phyloP scores from a whole-genome alignment of 2,113 vertebrate genomes.

The Meleagris gallopavo region DNA sequence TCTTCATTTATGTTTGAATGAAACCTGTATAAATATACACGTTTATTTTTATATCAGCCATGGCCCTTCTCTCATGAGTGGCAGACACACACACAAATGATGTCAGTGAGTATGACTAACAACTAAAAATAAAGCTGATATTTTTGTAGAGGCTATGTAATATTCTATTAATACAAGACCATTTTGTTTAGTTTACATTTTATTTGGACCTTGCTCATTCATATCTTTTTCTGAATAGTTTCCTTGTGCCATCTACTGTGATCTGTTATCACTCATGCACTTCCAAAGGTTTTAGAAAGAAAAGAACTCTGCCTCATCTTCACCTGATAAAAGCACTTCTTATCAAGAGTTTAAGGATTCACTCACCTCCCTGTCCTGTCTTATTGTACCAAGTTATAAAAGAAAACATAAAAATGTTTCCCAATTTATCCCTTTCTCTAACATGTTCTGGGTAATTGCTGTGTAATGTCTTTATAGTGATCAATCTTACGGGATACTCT shows the following conservation, averaged over 20 bases:
- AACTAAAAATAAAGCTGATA: conserved; percentile 54
- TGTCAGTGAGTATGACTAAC: conserved; percentile 72
- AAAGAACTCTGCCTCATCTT: neutral
- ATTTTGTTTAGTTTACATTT: conserved; percentile 39
- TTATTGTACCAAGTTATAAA: conserved; percentile 45
- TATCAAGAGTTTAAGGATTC: neutral
- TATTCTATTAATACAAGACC: conserved; percentile 26
- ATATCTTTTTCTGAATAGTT: conserved; percentile 31
- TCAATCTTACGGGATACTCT: conserved; percentile 25
- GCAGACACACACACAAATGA: conserved; percentile 73
- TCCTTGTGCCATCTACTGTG: neutral
- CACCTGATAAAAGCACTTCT: neutral
- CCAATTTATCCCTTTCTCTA: conserved; percentile 38
- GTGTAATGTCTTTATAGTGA: conserved; percentile 14
- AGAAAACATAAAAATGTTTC: conserved; percentile 56
- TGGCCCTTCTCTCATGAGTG: conserved; percentile 44
- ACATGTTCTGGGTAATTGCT: conserved; percentile 15
- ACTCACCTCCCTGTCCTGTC: neutral
- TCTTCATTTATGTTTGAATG: neutral
- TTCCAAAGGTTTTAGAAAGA: neutral
- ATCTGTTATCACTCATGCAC: neutral
- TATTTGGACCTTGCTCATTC: conserved; percentile 38
- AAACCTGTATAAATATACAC: neutral
- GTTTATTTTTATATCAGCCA: conserved; percentile 58
- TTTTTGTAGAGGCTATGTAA: conserved; percentile 35